Conservation (phyloP, 2,888 invertebrate species). For the Apantesis nais region DNA sequence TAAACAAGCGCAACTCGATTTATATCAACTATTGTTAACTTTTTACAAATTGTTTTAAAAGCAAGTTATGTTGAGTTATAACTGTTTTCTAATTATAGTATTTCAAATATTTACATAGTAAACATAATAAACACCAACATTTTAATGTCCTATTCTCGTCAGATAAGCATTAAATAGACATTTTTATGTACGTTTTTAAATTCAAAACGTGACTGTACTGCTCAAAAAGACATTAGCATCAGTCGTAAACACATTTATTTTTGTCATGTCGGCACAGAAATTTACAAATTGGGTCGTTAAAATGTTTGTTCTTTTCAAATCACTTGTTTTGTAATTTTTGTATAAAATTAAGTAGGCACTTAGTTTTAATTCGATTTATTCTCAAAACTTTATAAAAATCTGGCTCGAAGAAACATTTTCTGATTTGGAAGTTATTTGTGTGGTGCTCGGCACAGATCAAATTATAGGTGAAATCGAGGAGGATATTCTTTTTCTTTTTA, state of each 20-base stretch:
- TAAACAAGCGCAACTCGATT: too few relatives aligned
- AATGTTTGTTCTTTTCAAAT: slow-evolving; percentile 10
- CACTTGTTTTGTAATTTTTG: neutral
- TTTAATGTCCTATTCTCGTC: neutral
- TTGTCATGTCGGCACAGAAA: slow-evolving; percentile 11
- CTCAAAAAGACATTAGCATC: slow-evolving; percentile 27
- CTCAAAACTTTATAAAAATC: neutral
- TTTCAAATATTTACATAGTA: neutral
- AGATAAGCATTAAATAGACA: slow-evolving; percentile 1
- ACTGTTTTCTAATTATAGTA: neutral
- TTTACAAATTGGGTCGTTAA: slow-evolving; percentile 27
- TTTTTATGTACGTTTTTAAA: slow-evolving; percentile 25
- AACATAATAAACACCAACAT: too few relatives aligned
- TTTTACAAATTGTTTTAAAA: neutral
- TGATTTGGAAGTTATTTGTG: neutral
- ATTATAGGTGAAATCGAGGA: neutral
- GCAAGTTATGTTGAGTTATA: neutral
- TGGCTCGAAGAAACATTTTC: neutral
- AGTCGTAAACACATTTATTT: slow-evolving; percentile 25
- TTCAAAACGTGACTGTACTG: slow-evolving; percentile 36
- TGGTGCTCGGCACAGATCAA: neutral
- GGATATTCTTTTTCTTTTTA: too few relatives aligned
- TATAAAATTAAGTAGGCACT: too few relatives aligned
- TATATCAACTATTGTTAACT: too few relatives aligned
- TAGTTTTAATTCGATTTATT: too few relatives aligned